Percentiles rank a stretch among this genome's conserved stretches.
Conservation (phyloP, 2,113 vertebrate genomes). For the Oncorhynchus mykiss region DNA sequence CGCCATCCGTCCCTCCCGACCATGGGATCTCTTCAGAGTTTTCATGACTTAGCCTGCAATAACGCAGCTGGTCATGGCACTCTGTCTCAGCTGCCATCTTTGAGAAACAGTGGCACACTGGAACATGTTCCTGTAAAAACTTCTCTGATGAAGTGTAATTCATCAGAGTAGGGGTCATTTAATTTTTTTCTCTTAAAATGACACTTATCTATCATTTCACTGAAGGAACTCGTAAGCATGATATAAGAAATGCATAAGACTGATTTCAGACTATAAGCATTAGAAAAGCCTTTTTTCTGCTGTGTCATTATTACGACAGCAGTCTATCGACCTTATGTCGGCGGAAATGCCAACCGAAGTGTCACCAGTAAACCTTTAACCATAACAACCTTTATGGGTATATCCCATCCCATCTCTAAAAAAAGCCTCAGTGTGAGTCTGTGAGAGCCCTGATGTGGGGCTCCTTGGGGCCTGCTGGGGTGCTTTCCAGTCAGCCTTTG, state of each 20-base stretch:
- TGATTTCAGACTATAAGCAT: no score
- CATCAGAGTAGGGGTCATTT: no score
- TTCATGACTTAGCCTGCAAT: background rate
- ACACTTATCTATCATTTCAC: no score
- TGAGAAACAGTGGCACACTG: background rate
- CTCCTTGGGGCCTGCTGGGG: background rate
- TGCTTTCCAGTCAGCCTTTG: slow-evolving; percentile 39
- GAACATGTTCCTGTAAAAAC: background rate
- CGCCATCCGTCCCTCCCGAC: slow-evolving; percentile 5
- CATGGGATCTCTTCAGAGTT: background rate
- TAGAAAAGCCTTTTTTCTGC: no score
- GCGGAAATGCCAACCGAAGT: background rate
- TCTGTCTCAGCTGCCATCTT: background rate
- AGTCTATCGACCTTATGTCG: background rate
- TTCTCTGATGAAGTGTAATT: no score
- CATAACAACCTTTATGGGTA: background rate
- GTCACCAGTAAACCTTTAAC: background rate
- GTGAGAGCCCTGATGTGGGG: background rate
- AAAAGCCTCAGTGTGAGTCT: background rate
- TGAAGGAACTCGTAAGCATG: no score
- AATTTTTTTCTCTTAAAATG: no score
- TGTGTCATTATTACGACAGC: background rate
- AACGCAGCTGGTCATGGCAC: slow-evolving; percentile 10
- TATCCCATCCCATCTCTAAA: background rate
- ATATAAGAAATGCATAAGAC: no score